A percentile compares a stretch with the other conserved stretches of the same genome.
Conservation (phyloP, 2,113 vertebrate species). For the Entomyzon cyanotis region DNA sequence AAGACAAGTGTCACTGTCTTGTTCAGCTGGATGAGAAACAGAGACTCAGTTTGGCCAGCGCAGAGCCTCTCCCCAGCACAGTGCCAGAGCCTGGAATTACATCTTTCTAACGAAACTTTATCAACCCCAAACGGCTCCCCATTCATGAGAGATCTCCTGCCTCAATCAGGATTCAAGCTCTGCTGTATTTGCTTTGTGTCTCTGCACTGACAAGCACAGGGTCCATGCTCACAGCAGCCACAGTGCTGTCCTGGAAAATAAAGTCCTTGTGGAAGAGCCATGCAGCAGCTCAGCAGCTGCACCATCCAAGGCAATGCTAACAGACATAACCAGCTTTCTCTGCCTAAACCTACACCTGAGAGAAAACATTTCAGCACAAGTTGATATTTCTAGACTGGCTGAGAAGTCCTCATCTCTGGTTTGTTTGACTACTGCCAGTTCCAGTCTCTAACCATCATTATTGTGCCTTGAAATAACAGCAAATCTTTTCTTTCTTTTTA, state of each 20-base stretch:
- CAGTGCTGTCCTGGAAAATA: background rate
- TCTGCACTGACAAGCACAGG: background rate
- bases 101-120: background rate
- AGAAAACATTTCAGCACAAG: background rate
- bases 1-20: constrained; percentile 6
- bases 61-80: background rate
- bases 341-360: background rate
- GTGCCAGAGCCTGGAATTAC: background rate
- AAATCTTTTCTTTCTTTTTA: background rate
- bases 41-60: background rate
- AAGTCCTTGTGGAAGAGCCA: background rate
- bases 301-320: background rate
- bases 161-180: background rate
- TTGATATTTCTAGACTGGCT: background rate
- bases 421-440: background rate
- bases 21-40: background rate
- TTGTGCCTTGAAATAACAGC: background rate
- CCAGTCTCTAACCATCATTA: background rate
- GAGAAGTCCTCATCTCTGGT: background rate
- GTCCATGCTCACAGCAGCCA: background rate
- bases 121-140: background rate
- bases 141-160: background rate
- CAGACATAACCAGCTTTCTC: background rate
- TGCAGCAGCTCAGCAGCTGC: background rate
- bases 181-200: background rate